phyloP scores from a whole-genome alignment of 2,797 vertebrate genomes.

The Falco biarmicus region DNA sequence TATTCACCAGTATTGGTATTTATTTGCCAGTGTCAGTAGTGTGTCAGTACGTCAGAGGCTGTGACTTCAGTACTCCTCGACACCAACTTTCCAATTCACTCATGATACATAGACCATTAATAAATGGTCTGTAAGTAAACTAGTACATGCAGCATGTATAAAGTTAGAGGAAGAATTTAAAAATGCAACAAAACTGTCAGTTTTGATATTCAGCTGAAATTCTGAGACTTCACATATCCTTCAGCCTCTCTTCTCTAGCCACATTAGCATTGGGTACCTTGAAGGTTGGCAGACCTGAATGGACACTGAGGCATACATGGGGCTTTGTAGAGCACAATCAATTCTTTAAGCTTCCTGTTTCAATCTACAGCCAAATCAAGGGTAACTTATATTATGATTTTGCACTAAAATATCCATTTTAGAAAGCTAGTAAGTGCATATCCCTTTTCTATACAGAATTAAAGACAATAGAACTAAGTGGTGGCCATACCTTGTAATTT shows the following conservation, averaged over 20 bases:
- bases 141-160: not conserved
- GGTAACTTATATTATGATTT: not conserved
- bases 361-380: not conserved
- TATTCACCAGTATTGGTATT: not conserved
- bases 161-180: not conserved
- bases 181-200: not conserved
- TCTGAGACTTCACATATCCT: not conserved
- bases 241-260: not conserved
- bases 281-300: not conserved
- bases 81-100: not conserved
- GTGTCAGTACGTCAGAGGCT: not conserved
- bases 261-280: not conserved
- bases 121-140: not conserved
- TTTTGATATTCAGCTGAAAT: not conserved
- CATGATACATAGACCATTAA: not conserved
- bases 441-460: not conserved
- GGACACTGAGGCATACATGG: not conserved
- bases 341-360: not conserved
- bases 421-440: not conserved
- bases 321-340: not conserved
- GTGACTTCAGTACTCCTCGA: not conserved
- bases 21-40: not conserved
- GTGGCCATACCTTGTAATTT: not conserved
- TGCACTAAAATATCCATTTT: not conserved
- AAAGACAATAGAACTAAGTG: not conserved